Evolutionary conservation across 37 sponge, comb jelly and placozoan genomes (phyloP).

Genomic region (Mnemiopsis leidyi): DNA sequence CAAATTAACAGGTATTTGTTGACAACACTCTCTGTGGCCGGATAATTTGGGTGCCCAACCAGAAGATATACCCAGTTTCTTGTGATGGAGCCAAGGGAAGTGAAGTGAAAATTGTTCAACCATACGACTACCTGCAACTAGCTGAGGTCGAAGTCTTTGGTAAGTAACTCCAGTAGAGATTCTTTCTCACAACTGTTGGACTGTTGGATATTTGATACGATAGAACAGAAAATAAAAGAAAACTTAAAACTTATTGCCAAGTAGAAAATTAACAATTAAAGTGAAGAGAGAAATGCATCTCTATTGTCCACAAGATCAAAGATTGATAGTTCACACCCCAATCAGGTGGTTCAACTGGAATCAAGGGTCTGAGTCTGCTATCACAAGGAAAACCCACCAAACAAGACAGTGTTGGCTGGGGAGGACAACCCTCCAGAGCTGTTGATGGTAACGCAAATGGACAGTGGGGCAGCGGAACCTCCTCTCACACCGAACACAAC

Average conservation of each 20-base stretch:
- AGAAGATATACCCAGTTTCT: not conserved
- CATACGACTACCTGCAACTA: not conserved
- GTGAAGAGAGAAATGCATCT: no score
- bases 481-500: not conserved
- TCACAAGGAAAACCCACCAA: not conserved
- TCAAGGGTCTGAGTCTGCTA: not conserved
- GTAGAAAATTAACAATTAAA: no score
- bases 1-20: not conserved
- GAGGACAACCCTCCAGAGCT: not conserved
- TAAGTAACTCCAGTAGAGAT: no score
- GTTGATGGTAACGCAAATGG: not conserved
- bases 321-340: not conserved
- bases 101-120: not conserved
- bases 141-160: conserved; percentile 20
- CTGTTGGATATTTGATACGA: no score
- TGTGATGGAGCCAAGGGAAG: not conserved
- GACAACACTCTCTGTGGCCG: not conserved
- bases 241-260: no score
- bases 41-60: not conserved
- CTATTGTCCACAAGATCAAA: no score
- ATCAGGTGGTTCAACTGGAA: not conserved
- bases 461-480: not conserved
- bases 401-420: not conserved
- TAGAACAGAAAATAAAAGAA: no score
- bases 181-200: no score